A percentile compares a stretch with the other conserved stretches of the same genome.
Conservation (phyloP, 2,888 invertebrate species). For the Peribatodes rhomboidaria region DNA sequence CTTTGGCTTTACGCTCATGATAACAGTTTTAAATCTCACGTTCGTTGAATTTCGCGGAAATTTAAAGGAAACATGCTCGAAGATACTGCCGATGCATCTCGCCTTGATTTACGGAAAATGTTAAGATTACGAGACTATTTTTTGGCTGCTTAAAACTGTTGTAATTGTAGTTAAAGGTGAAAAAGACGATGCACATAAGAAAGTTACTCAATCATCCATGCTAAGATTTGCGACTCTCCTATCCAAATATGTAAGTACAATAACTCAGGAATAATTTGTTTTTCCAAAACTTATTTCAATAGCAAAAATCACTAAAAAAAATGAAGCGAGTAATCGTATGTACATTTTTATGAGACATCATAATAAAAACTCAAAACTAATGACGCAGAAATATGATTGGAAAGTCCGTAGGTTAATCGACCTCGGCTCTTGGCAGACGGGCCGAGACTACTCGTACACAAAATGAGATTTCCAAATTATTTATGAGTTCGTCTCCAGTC, state of each 20-base stretch:
- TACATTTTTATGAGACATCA: neutral
- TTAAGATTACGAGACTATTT: neutral
- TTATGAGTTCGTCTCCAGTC: slow-evolving; percentile 10
- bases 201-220: neutral
- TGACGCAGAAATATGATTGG: slow-evolving; percentile 14
- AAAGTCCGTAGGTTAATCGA: slow-evolving; percentile 4
- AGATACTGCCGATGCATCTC: neutral
- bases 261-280: neutral
- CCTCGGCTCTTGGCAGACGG: slow-evolving; percentile 15
- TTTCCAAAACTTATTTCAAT: neutral
- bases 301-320: neutral
- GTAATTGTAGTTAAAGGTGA: neutral
- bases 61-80: neutral
- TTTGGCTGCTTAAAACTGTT: neutral
- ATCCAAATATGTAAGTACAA: neutral
- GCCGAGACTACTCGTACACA: neutral
- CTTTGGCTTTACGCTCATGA: slow-evolving; percentile 11
- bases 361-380: slow-evolving; percentile 4
- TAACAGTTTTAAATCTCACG: slow-evolving; percentile 24
- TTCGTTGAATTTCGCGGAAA: slow-evolving; percentile 7
- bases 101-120: neutral
- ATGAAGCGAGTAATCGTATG: neutral
- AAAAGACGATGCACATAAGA: neutral
- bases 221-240: neutral
- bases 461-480: slow-evolving; percentile 16